Percentiles rank a stretch among this genome's conserved stretches.
Conservation (phyloP, 2,113 vertebrate genomes). For the Boleophthalmus pectinirostris region DNA sequence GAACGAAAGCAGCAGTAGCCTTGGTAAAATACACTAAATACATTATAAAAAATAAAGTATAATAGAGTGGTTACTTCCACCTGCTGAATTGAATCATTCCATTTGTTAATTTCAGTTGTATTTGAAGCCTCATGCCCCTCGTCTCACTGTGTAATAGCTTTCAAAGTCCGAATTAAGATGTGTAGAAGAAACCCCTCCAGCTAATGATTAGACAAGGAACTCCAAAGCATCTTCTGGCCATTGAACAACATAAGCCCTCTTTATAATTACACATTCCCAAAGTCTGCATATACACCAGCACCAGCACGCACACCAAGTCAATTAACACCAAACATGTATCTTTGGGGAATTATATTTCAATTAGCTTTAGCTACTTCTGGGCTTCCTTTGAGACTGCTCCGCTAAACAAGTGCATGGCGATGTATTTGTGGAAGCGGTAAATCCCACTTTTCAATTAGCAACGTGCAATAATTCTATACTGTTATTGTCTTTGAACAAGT, state of each 20-base stretch:
- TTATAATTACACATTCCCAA: conserved; percentile 31
- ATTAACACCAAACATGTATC: conserved; percentile 70
- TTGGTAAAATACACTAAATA: too few species aligned
- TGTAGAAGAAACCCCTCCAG: conserved; percentile 38
- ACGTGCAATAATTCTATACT: conserved; percentile 51
- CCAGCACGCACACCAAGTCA: conserved; percentile 54
- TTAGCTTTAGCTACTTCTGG: conserved; percentile 66
- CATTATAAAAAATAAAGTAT: too few species aligned
- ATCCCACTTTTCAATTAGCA: conserved; percentile 67
- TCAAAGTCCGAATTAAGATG: conserved; percentile 61
- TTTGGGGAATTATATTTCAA: conserved; percentile 76
- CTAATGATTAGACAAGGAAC: conserved; percentile 67
- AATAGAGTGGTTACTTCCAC: neutral
- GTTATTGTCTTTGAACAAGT: conserved; percentile 44
- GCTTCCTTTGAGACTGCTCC: conserved; percentile 52
- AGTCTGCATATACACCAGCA: conserved; percentile 32
- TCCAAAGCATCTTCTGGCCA: conserved; percentile 58
- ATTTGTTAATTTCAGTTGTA: conserved; percentile 26
- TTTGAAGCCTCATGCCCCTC: conserved; percentile 42
- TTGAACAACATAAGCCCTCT: conserved; percentile 41
- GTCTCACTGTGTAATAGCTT: conserved; percentile 46
- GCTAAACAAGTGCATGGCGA: conserved; percentile 53
- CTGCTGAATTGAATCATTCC: conserved; percentile 19
- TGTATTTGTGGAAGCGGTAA: conserved; percentile 57
- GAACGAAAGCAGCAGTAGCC: too few species aligned